phyloP scores from a whole-genome alignment of 23 tunicate species.

The Corella eumyota region DNA sequence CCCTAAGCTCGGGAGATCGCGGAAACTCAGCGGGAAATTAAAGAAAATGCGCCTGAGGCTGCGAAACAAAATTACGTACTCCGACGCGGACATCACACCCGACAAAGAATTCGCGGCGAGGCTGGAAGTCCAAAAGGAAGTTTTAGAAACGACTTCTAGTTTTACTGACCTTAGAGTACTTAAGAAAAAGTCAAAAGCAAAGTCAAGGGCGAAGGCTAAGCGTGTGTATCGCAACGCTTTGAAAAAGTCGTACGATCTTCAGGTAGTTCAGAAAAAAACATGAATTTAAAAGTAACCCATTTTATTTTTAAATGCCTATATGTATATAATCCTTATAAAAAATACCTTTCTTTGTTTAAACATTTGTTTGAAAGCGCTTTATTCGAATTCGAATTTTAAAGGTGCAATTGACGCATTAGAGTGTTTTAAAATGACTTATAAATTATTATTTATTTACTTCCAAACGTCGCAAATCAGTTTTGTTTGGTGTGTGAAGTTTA shows the following conservation, averaged over 20 bases:
- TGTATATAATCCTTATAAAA: not conserved
- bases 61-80: slow-evolving; percentile 1
- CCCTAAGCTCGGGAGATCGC: not conserved
- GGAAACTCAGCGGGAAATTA: slow-evolving; percentile 1
- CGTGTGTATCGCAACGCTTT: slow-evolving; percentile 12
- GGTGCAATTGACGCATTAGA: too few relatives aligned
- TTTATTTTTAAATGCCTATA: not conserved
- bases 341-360: too few relatives aligned
- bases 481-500: too few relatives aligned
- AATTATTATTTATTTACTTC: too few relatives aligned
- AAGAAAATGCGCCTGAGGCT: slow-evolving; percentile 6
- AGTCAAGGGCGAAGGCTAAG: not conserved
- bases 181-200: not conserved
- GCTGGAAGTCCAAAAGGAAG: not conserved
- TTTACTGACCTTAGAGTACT: not conserved
- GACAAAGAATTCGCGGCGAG: not conserved
- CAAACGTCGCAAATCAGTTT: too few relatives aligned
- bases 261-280: slow-evolving; percentile 4
- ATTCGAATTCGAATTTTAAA: too few relatives aligned
- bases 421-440: too few relatives aligned
- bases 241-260: slow-evolving; percentile 11
- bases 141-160: not conserved
- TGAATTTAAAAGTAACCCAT: not conserved
- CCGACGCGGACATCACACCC: not conserved
- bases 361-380: too few relatives aligned